Conservation (phyloP, 2,797 vertebrate genomes). For the Emydoidea blandingii region DNA sequence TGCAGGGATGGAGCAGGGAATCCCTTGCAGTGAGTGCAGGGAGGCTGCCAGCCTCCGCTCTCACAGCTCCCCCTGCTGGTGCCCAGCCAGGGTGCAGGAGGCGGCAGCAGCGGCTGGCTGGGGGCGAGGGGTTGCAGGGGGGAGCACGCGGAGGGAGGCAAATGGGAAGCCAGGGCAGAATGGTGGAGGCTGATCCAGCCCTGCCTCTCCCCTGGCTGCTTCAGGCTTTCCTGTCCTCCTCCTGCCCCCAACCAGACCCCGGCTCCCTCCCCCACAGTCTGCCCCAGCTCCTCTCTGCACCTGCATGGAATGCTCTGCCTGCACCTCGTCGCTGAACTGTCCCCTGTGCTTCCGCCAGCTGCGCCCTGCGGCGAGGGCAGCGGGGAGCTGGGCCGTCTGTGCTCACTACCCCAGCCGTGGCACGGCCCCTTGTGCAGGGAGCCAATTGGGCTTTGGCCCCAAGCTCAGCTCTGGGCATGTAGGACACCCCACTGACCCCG, state of each 20-base stretch:
- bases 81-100: background rate
- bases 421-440: background rate
- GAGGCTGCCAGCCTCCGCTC: background rate
- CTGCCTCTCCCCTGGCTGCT: too few species aligned
- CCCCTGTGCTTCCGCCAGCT: background rate
- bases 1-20: too few species aligned
- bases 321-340: background rate
- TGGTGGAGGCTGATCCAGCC: background rate
- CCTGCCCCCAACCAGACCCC: too few species aligned
- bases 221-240: background rate
- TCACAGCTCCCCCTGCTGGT: too few species aligned
- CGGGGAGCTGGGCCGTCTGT: background rate
- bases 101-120: too few species aligned
- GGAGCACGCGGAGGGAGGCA: background rate
- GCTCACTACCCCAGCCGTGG: background rate
- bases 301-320: background rate
- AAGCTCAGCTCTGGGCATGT: background rate
- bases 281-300: background rate
- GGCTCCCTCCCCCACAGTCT: background rate
- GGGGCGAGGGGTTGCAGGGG: too few species aligned
- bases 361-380: accelerated
- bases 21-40: too few species aligned
- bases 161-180: background rate
- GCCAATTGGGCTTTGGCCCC: background rate
- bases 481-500: background rate